Evolutionary conservation across 2,888 invertebrate genomes (phyloP), one percentile per base, ranked within the genome.

Genomic region (Myathropa florea): DNA sequence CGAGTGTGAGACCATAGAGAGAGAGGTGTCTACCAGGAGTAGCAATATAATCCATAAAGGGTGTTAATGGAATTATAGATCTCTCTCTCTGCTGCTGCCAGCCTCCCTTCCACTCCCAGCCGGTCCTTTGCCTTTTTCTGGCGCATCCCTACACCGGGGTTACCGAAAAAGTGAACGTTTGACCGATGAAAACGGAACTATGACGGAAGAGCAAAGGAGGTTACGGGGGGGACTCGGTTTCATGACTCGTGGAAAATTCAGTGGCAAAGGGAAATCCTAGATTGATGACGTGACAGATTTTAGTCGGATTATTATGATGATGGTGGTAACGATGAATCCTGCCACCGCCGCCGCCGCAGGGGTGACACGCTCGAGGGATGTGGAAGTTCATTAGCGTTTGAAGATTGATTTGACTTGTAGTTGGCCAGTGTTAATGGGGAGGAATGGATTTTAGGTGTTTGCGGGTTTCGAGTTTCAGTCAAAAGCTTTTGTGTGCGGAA

Each of bases 11-110:
- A 71, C 61, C 21, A 26, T 10, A 46, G 28, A 59, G 67, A 46
- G 28, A 59, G 67, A 53, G 33, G 60, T 63, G 39, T 60, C 68
- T 39, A 75, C 75, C 79, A 67, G 77, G 72, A 76, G 67, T 81
- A 78, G 77, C 77, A 73, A 71, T 86, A 46, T 46, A 86, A 86
- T 86, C 86, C 83, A 75, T 79, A 86, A 86, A 75, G 86, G 78
- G 86, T 86, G 86, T 86, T 86, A 86, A 86, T 86, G 86, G 86
- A 83, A 86, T 86, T 86, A 86, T 86, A 75, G 83, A 83, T 83
- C 86, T 75, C 59, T 18, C 46, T 39, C n/a, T 7, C n/a, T 14
- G 14, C n/a, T n/a, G 6, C 78, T 80, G 39, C 68, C 76, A 30
- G 64, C 70, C 61, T n/a, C n/a, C 18, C n/a, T 14, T n/a, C n/a